Percentiles rank a stretch among this genome's conserved stretches.
phyloP scores from a whole-genome alignment of 2,113 vertebrate genomes.

The Alaudala cheleensis region DNA sequence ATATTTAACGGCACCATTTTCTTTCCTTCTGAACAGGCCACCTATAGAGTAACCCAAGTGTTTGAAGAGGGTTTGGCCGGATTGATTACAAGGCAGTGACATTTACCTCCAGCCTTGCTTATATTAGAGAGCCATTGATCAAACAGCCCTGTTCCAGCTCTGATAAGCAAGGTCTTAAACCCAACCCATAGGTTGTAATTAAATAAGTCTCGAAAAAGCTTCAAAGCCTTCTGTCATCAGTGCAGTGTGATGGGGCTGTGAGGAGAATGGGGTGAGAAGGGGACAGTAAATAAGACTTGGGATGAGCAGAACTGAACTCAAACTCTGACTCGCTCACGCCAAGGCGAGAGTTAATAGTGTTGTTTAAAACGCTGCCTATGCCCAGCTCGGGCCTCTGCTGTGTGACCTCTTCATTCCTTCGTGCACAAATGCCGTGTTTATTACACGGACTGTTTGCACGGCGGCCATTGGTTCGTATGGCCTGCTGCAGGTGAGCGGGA shows the following conservation, averaged over 20 bases:
- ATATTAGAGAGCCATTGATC: background rate
- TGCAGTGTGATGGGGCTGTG: background rate
- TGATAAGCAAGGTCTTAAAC: background rate
- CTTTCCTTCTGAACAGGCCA: background rate
- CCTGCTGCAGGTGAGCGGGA: background rate
- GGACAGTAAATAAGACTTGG: rapidly evolving
- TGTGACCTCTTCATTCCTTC: background rate
- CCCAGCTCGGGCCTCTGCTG: background rate
- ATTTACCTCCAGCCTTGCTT: background rate
- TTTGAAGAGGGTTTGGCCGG: background rate
- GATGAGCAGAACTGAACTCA: background rate
- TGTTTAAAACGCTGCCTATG: background rate
- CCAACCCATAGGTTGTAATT: background rate
- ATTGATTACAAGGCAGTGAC: background rate
- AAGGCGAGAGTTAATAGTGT: background rate
- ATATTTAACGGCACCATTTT: rapidly evolving
- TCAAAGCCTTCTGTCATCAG: background rate
- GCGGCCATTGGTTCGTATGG: background rate
- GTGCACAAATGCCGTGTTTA: background rate
- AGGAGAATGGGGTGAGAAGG: rapidly evolving
- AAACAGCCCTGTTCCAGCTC: background rate
- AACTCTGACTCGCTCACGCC: background rate
- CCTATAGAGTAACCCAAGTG: background rate
- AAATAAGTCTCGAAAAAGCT: background rate
- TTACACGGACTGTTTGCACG: too few relatives aligned